These are phyloP conservation scores for Ennomos quercinarius DNA, from an alignment of 2,888 invertebrate genomes.

Conservation along the genomic window DNA sequence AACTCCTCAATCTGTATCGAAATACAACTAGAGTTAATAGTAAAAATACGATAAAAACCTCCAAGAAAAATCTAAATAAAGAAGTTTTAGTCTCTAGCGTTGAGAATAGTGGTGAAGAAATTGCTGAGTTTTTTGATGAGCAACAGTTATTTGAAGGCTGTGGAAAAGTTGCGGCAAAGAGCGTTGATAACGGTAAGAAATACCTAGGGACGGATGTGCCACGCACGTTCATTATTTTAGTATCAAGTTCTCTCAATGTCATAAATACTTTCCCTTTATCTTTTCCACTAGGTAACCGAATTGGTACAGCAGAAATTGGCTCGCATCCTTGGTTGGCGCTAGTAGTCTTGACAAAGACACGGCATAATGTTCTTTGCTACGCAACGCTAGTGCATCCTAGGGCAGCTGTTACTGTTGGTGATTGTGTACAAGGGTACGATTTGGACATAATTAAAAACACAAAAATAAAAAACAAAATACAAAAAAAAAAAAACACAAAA, in stretches of 20 bases:
- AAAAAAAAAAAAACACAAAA: too few species aligned
- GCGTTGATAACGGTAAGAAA: constrained; percentile 24
- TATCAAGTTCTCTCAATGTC: not conserved
- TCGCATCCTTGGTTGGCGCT: constrained; percentile 73
- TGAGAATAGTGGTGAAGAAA: constrained; percentile 43
- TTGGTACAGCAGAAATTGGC: constrained; percentile 54
- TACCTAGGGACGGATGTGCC: too few species aligned
- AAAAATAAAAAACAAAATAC: too few species aligned
- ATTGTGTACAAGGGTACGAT: constrained; percentile 68
- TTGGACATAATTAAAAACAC: too few species aligned
- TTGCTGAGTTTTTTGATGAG: constrained; percentile 48
- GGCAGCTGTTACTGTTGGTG: constrained; percentile 70
- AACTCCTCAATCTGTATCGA: constrained; percentile 66
- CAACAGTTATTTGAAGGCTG: constrained; percentile 61
- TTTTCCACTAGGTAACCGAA: constrained; percentile 49
- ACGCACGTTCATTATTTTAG: too few species aligned
- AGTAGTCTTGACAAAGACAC: constrained; percentile 60
- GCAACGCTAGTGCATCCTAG: constrained; percentile 72
- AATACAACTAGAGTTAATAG: constrained; percentile 55
- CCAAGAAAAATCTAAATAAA: constrained; percentile 50
- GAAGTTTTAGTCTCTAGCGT: constrained; percentile 43
- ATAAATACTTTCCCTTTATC: constrained; percentile 1
- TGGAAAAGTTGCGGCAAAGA: constrained; percentile 52
- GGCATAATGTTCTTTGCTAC: constrained; percentile 69
- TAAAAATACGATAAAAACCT: constrained; percentile 51